Conservation (phyloP, 2,888 invertebrate genomes). For the Heliconius erato region DNA sequence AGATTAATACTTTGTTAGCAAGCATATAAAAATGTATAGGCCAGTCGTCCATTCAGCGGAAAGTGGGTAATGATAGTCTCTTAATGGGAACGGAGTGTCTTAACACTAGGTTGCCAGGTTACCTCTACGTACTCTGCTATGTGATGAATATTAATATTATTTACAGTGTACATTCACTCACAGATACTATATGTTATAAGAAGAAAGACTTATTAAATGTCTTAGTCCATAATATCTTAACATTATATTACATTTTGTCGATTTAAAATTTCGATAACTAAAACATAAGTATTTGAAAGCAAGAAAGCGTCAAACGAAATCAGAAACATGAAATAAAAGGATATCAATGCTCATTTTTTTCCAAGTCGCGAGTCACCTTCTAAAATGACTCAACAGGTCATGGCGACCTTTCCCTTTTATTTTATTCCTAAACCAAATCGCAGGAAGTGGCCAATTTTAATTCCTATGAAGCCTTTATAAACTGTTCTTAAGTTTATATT, state of each 20-base stretch:
- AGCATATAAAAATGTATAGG: too few species aligned
- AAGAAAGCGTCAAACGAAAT: conserved; percentile 35
- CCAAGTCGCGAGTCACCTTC: conserved; percentile 65
- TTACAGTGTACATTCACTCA: neutral
- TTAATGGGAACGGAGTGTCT: too few species aligned
- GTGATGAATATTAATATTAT: neutral
- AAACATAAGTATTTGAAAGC: neutral
- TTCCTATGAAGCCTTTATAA: conserved; percentile 69
- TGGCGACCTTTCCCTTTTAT: conserved; percentile 76
- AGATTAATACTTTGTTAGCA: neutral
- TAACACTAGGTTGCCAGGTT: neutral
- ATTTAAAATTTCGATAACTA: neutral
- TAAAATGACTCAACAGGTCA: conserved; percentile 70
- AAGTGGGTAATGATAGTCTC: too few species aligned
- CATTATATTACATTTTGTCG: neutral
- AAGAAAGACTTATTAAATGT: neutral
- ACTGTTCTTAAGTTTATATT: conserved; percentile 39
- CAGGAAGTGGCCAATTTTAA: conserved; percentile 82
- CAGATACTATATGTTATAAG: neutral
- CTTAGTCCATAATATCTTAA: too few species aligned
- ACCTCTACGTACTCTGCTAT: neutral
- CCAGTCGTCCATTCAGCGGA: too few species aligned
- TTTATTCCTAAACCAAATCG: conserved; percentile 68
- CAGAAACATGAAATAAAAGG: conserved; percentile 16
- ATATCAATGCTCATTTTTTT: conserved; percentile 36